A percentile compares a stretch with the other conserved stretches of the same genome.
These are phyloP conservation scores for Achlya flavicornis DNA, from an alignment of 2,888 invertebrate species.

Conservation along the genomic window DNA sequence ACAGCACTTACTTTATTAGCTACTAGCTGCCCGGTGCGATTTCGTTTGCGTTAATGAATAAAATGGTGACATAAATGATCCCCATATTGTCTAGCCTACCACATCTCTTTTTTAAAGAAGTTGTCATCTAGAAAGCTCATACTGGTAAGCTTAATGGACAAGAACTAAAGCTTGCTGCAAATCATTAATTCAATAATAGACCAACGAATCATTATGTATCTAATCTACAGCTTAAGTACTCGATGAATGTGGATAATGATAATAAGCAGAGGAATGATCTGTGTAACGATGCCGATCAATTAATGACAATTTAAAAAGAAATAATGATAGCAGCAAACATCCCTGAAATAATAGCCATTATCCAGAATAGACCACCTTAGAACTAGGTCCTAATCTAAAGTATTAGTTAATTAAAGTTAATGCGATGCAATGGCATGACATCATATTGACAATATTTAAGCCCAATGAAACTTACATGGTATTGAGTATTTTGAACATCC, in stretches of 20 bases:
- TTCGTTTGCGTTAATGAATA: no score
- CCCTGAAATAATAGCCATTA: slow-evolving; percentile 21
- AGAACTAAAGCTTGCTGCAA: slow-evolving; percentile 57
- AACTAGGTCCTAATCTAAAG: not conserved
- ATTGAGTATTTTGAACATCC: not conserved
- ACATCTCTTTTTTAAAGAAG: slow-evolving; percentile 26
- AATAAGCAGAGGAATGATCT: not conserved
- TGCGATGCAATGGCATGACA: not conserved
- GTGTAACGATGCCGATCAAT: not conserved
- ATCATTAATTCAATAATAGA: slow-evolving; percentile 24
- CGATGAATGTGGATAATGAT: not conserved
- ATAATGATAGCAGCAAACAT: slow-evolving; percentile 43
- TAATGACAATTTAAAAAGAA: not conserved
- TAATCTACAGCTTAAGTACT: no score
- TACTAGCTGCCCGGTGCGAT: no score
- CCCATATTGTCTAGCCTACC: slow-evolving; percentile 19
- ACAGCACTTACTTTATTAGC: not conserved
- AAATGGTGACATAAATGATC: no score
- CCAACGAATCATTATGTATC: no score
- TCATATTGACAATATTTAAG: not conserved
- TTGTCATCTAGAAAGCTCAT: slow-evolving; percentile 59
- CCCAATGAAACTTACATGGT: not conserved
- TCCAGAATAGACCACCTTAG: not conserved
- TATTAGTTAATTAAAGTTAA: not conserved
- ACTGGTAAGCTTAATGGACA: slow-evolving; percentile 52